Conservation (phyloP, 64 coral and sea anemone species). For the Pachyseris speciosa region DNA sequence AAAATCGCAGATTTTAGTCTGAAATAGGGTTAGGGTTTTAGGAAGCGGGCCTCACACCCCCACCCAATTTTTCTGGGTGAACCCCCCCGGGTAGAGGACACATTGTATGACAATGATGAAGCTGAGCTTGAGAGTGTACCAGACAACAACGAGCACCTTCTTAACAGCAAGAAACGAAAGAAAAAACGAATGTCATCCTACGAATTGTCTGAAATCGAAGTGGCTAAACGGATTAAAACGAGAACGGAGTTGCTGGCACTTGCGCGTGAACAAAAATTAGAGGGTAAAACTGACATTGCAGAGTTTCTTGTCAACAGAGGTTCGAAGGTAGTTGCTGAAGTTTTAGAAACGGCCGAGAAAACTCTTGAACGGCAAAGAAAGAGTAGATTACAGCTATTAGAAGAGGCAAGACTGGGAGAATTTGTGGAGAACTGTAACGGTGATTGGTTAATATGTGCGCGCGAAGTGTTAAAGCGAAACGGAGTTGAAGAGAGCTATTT, state of each 20-base stretch:
- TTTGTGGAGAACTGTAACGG: not conserved
- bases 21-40: too few relatives aligned
- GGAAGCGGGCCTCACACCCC: too few relatives aligned
- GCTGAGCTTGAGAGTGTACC: not conserved
- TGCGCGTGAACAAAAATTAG: not conserved
- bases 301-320: not conserved
- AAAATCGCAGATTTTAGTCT: too few relatives aligned
- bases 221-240: not conserved
- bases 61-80: too few relatives aligned
- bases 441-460: not conserved
- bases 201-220: not conserved
- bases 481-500: not conserved
- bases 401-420: not conserved
- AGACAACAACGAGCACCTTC: not conserved
- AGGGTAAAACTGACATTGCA: not conserved
- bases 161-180: not conserved
- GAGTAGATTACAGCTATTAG: not conserved
- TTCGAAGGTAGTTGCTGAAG: not conserved
- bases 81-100: not conserved
- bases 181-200: not conserved
- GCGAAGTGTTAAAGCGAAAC: conserved; percentile 35
- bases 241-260: not conserved
- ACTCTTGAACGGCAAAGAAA: not conserved
- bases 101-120: not conserved
- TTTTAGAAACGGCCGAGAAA: not conserved